Percentiles rank a stretch among this genome's conserved stretches.
Evolutionary conservation across 2,113 vertebrate genomes (phyloP).

Genomic region (Ochotona curzoniae): DNA sequence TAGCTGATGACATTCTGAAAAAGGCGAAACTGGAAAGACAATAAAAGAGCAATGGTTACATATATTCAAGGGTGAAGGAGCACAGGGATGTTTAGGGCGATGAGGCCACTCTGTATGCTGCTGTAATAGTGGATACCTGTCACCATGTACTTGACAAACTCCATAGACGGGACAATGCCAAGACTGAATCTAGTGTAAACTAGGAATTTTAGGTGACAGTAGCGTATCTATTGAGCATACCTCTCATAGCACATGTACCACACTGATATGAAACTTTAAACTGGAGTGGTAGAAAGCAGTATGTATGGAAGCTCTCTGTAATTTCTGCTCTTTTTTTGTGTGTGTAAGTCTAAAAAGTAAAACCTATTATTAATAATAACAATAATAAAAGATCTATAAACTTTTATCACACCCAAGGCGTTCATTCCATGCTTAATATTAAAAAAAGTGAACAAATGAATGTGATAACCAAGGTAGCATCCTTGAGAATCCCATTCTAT

Average conservation of each 20-base stretch:
- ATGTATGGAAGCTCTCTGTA: neutral
- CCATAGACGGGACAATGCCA: neutral
- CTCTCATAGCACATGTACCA: neutral
- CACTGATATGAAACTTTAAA: neutral
- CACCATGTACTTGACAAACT: neutral
- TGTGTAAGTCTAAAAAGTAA: constrained; percentile 33
- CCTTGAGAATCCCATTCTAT: constrained; percentile 32
- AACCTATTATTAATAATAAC: neutral
- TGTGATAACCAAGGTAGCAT: neutral
- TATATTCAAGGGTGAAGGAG: neutral
- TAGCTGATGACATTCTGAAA: neutral
- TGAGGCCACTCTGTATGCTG: neutral
- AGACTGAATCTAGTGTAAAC: neutral
- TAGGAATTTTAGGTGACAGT: neutral
- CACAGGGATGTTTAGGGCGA: neutral
- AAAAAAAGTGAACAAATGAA: neutral
- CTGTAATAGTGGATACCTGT: neutral
- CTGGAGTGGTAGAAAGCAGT: neutral
- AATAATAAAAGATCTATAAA: neutral
- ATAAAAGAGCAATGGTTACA: neutral
- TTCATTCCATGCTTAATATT: neutral
- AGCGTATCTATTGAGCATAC: neutral
- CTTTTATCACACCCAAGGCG: neutral
- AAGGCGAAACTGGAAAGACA: neutral
- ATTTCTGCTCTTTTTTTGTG: neutral